Percentiles rank a stretch among this genome's conserved stretches.
Evolutionary conservation across 2,888 invertebrate species (phyloP).

Genomic region (Eugnorisma glareosa): DNA sequence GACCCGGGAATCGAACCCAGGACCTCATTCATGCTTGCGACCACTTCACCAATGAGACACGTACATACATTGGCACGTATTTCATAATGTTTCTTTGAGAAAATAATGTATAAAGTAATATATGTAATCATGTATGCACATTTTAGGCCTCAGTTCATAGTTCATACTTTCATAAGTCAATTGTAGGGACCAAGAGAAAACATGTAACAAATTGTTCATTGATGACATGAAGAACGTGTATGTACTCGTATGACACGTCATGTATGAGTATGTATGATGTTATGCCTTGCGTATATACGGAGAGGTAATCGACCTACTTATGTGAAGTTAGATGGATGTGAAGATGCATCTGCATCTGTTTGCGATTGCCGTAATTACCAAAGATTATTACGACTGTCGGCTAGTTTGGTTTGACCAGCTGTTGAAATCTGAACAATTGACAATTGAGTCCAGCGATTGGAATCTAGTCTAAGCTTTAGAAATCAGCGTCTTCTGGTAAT

Average conservation of each 20-base stretch:
- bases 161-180: conserved; percentile 48
- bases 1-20: not conserved
- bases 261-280: not conserved
- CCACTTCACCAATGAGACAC: not conserved
- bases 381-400: not conserved
- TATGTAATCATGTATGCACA: conserved; percentile 20
- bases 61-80: not conserved
- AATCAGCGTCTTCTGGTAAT: not conserved
- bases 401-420: conserved; percentile 9
- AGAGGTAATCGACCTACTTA: conserved; percentile 40
- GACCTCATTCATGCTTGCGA: not conserved
- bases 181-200: conserved; percentile 35
- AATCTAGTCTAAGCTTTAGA: not conserved
- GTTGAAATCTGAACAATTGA: conserved; percentile 13
- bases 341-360: conserved; percentile 7
- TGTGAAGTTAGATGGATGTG: not conserved
- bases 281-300: conserved; percentile 11
- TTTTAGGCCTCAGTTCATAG: conserved; percentile 39
- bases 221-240: conserved; percentile 22
- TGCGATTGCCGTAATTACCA: conserved; percentile 18
- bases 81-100: conserved; percentile 29
- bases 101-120: conserved; percentile 34
- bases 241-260: conserved; percentile 9
- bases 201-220: conserved; percentile 43
- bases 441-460: not conserved